Conservation (phyloP, 2,888 invertebrate species). For the Chloroclysta siterata region DNA sequence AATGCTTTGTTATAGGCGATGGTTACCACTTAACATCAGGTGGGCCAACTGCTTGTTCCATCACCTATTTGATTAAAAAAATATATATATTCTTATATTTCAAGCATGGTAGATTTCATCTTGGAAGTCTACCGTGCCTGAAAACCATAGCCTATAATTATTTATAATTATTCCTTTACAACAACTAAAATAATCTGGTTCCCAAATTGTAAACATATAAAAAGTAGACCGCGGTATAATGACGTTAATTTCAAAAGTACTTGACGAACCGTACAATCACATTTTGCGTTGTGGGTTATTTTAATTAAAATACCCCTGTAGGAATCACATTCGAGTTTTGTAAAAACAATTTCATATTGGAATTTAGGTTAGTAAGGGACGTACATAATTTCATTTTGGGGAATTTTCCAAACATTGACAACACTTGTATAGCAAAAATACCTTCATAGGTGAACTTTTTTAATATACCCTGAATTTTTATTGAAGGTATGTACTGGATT, state of each 20-base stretch:
- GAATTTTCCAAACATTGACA: constrained; percentile 1
- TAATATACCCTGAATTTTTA: no score
- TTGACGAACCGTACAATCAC: constrained; percentile 29
- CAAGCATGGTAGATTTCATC: no score
- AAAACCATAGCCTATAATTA: no score
- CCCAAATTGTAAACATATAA: not conserved
- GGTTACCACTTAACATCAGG: no score
- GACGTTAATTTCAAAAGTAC: constrained; percentile 24
- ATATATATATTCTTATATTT: no score
- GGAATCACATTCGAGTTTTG: constrained; percentile 22
- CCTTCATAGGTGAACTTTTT: no score
- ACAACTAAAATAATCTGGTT: not conserved
- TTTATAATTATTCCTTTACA: not conserved
- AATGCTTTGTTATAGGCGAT: no score
- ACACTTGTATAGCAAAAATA: not conserved
- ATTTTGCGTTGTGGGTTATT: constrained; percentile 15
- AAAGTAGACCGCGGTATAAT: constrained; percentile 2
- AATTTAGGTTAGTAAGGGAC: constrained; percentile 18
- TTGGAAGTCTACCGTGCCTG: no score
- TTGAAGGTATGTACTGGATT: no score
- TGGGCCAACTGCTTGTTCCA: no score
- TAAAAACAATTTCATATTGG: constrained; percentile 27
- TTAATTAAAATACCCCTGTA: constrained; percentile 33
- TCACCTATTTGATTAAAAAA: no score
- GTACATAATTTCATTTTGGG: constrained; percentile 23